Evolutionary conservation across 1,140 invertebrate genomes (phyloP), one percentile per base, ranked within the genome.

Genomic region (Sitobion miscanthi): DNA sequence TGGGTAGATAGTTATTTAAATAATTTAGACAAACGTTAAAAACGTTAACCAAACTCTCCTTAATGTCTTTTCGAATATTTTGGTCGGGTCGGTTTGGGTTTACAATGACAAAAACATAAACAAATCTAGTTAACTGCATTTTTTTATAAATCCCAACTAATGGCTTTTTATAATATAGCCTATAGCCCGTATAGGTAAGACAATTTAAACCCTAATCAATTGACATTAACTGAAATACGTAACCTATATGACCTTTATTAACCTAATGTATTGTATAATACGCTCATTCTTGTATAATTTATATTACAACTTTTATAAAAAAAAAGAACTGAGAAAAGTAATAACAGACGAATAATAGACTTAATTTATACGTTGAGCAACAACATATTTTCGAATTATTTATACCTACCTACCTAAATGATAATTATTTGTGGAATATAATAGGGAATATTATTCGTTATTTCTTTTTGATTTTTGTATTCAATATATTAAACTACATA

Each of bases 31-130:
- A 14, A 77, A 77, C 14, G n/a, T 17, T 77, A 35, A 35, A 77
- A 77, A 77, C 62, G 14, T 14, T n/a, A 77, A 77, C 30, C n/a
- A 77, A 77, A 77, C 62, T 69, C 62, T 6, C 62, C n/a, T 69
- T 77, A 77, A 77, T 77, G 62, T 77, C n/a, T 77, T n/a, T 77
- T 77, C 14, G 62, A 77, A 77, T 77, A 77, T n/a, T 77, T 77
- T 77, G 4, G 62, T 69, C 62, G n/a, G 11, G 14, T 77, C 14
- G n/a, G n/a, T 77, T n/a, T 77, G n/a, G 62, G 14, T 35, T 77
- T 77, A n/a, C 62, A 77, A 77, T 77, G n/a, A 77, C 62, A 69
- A 69, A 69, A 69, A 69, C n/a, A 77, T 77, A 77, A n/a, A 77
- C 17, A 77, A 77, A 77, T 77, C 14, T 77, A 77, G 30, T 77